Conservation (phyloP, 2,888 invertebrate genomes). For the Micropterix aruncella region DNA sequence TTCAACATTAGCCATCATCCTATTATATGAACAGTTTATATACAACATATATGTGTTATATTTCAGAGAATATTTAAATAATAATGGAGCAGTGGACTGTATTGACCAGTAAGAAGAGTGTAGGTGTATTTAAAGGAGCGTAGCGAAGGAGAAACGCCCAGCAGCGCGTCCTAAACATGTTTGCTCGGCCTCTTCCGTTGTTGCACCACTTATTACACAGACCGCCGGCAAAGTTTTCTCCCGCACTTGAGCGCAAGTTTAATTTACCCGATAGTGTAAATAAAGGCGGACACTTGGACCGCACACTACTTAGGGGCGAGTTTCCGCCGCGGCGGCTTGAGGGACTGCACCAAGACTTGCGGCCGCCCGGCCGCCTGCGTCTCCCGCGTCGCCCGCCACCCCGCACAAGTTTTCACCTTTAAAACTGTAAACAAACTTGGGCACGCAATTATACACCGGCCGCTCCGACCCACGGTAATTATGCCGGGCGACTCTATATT, state of each 20-base stretch:
- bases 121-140: no score
- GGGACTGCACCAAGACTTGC: neutral
- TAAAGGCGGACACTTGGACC: conserved; percentile 31
- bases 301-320: conserved; percentile 11
- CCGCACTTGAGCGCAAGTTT: conserved; percentile 39
- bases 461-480: conserved; percentile 1
- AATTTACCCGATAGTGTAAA: conserved; percentile 46
- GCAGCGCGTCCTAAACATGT: neutral
- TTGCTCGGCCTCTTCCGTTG: conserved; percentile 17
- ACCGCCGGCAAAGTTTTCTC: conserved; percentile 39
- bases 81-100: no score
- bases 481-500: conserved; percentile 1
- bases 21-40: no score
- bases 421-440: neutral
- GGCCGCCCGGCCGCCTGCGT: neutral
- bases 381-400: neutral
- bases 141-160: no score
- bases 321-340: conserved; percentile 4
- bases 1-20: no score
- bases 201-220: conserved; percentile 45
- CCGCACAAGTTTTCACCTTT: neutral
- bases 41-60: no score
- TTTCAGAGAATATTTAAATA: no score
- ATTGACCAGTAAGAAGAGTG: no score
- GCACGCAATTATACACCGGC: conserved; percentile 12